Evolutionary conservation across 2,888 invertebrate species (phyloP).

Genomic region (Ernsta delagoae): DNA sequence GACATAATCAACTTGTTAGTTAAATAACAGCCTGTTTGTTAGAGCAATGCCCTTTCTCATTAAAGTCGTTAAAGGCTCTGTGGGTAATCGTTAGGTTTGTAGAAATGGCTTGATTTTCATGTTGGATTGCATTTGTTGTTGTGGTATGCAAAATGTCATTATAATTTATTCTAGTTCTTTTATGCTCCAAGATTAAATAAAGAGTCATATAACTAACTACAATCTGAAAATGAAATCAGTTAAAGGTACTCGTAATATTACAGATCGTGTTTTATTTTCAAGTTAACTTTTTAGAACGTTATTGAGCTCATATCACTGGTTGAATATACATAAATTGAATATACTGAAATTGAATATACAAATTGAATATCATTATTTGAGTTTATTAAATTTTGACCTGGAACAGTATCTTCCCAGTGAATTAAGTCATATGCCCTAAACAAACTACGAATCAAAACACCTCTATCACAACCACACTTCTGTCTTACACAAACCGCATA

Average conservation of each 20-base stretch:
- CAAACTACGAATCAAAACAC: not conserved
- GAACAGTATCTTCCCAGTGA: no score
- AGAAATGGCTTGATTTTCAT: conserved; percentile 7
- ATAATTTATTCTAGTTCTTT: not conserved
- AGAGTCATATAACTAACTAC: not conserved
- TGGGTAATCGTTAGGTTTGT: conserved; percentile 23
- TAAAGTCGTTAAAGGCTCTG: conserved; percentile 29
- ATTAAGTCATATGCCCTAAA: not conserved
- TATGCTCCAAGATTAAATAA: not conserved
- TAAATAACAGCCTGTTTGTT: conserved; percentile 34
- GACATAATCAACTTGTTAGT: conserved; percentile 36
- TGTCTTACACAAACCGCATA: conserved; percentile 20
- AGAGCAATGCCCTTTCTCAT: conserved; percentile 35
- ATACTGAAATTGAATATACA: no score
- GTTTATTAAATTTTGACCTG: no score
- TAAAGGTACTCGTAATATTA: no score
- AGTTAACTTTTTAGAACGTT: no score
- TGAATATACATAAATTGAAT: no score
- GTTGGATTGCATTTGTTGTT: no score
- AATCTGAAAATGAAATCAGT: no score
- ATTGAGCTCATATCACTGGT: no score
- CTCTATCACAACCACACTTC: not conserved
- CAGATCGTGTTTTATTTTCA: no score
- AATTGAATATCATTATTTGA: no score
- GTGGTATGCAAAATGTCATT: not conserved